Evolutionary conservation across 2,113 vertebrate species (phyloP), one percentile per base, ranked within the genome.

Genomic region (Willisornis vidua): DNA sequence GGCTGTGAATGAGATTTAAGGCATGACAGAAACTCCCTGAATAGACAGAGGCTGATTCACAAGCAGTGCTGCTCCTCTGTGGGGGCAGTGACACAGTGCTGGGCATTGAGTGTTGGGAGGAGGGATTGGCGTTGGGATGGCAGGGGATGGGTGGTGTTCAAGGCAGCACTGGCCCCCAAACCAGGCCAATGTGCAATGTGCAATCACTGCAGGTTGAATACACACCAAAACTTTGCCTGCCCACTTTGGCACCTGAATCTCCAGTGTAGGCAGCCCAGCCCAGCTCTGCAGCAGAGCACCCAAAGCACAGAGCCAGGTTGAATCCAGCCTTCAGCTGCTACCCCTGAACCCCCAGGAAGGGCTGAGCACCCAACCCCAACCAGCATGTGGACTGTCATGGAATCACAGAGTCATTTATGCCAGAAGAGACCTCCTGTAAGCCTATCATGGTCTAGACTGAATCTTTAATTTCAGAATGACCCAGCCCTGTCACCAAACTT

Each of bases 81-180:
- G 10, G 14, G 24, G 2, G 1, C 39, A 49, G 39, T n/a, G 39
- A 39, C 54, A 35, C 24, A 1, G 3, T 2, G 5, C 7, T 13
- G 51, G 71, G 16, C 33, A 29, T 0, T 26, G 37, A 65, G 45
- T 8, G 19, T 46, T 62, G 29, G 28, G 57, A 80, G 58, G 22
- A 83, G 14, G 37, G 62, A 52, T 0, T 75, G 14, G 37, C 57
- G 48, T 0, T 71, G 57, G 35, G 41, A 43, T 7, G 67, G 11
- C 23, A 29, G 39, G 22, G 22, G 31, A 24, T 48, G 25, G 13
- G 7, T 39, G 37, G 52, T 78, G 4, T 62, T 73, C 61, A 52
- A 29, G 19, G 28, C 39, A 17, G 10, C 13, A 17, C 3, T 25
- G 28, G 2, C 3, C 28, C 49, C n/a, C n/a, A 48, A 11, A 45